A percentile compares a stretch with the other conserved stretches of the same genome.
phyloP scores from a whole-genome alignment of 2,113 vertebrate species.

The Cricetomys ansorgei region DNA sequence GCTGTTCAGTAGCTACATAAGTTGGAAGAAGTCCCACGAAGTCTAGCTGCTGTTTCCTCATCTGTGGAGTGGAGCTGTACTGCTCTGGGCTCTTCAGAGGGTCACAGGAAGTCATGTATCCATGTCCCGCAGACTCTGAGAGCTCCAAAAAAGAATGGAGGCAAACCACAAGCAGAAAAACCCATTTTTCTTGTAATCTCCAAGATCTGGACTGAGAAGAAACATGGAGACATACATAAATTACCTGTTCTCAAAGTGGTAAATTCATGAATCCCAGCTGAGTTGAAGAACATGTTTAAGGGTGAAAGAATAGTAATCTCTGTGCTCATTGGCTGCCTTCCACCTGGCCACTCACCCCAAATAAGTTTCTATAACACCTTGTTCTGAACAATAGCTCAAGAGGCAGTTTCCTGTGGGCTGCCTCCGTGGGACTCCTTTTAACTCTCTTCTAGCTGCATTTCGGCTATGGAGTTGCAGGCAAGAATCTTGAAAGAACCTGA shows the following conservation, averaged over 20 bases:
- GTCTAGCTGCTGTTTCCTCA: background rate
- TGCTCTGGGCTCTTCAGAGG: background rate
- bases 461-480: background rate
- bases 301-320: background rate
- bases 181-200: no score
- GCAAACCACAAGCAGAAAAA: background rate
- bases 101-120: background rate
- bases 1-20: background rate
- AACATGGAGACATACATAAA: background rate
- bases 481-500: background rate
- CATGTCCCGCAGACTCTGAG: background rate
- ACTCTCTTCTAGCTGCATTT: background rate
- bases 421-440: background rate
- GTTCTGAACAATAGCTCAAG: background rate
- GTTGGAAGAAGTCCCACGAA: background rate
- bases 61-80: background rate
- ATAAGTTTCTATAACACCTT: background rate
- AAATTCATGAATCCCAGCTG: background rate
- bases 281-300: background rate
- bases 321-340: fast-evolving
- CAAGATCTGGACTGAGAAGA: background rate
- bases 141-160: background rate
- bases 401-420: background rate
- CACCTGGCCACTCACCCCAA: no score
- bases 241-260: background rate